Conservation (phyloP, 2,888 invertebrate genomes). For the Parapristionchus giblindavisi region DNA sequence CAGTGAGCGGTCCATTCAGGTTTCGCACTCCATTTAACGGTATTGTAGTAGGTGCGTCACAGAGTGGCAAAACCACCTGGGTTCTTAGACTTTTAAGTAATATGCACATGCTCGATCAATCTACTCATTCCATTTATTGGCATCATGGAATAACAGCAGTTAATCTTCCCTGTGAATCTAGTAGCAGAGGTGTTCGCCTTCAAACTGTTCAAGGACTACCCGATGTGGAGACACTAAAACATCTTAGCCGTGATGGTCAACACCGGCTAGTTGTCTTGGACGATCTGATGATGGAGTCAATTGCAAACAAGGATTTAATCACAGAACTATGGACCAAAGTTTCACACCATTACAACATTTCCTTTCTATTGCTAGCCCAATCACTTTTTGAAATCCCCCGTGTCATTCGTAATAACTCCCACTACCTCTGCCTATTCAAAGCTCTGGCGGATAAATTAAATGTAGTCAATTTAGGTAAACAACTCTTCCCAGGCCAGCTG, state of each 20-base stretch:
- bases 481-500: neutral
- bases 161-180: neutral
- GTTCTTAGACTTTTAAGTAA: neutral
- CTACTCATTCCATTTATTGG: neutral
- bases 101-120: neutral
- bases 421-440: conserved; percentile 5
- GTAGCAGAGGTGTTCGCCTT: no score
- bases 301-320: conserved; percentile 5
- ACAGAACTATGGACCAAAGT: neutral
- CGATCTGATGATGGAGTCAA: neutral
- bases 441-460: neutral
- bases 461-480: neutral
- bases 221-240: neutral
- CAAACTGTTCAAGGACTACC: neutral
- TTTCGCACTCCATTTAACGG: neutral
- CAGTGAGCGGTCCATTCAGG: conserved; percentile 8
- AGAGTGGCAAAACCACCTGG: neutral
- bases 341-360: neutral
- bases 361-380: neutral
- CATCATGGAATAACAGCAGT: neutral
- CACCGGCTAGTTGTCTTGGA: neutral
- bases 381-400: conserved; percentile 10
- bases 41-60: neutral
- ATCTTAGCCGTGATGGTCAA: neutral
- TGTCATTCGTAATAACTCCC: neutral